A percentile compares a stretch with the other conserved stretches of the same genome.
Evolutionary conservation across 2,797 vertebrate genomes (phyloP).

Genomic region (Lagodon rhomboides): DNA sequence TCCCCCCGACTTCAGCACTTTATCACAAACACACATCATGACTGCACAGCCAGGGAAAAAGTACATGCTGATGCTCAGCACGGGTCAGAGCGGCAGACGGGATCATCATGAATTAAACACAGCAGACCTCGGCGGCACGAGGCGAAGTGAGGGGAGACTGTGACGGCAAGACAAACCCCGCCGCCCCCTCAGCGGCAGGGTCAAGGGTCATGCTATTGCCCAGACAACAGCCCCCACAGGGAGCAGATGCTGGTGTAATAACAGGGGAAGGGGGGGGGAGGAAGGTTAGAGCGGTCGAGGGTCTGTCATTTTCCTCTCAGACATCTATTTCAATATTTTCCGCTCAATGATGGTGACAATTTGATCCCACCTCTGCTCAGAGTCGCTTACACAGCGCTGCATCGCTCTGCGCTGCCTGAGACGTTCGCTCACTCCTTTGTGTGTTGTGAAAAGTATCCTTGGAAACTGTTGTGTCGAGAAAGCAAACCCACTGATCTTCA

Average conservation of each 20-base stretch:
- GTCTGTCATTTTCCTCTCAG: conserved; percentile 20
- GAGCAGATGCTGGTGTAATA: conserved; percentile 51
- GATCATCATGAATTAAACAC: conserved; percentile 67
- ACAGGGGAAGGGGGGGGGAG: background rate
- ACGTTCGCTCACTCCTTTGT: conserved; percentile 56
- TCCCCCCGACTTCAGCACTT: conserved; percentile 47
- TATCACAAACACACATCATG: conserved; percentile 15
- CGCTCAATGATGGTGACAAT: conserved; percentile 29
- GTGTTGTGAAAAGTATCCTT: conserved; percentile 73
- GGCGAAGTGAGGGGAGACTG: conserved; percentile 10
- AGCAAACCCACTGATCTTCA: conserved; percentile 61
- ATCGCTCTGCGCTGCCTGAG: conserved; percentile 43
- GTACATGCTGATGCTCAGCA: conserved; percentile 32
- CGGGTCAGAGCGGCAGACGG: conserved; percentile 53
- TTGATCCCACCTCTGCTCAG: conserved; percentile 55
- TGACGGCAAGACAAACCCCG: conserved; percentile 10
- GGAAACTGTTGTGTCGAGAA: conserved; percentile 74
- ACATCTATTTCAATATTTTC: conserved; percentile 41
- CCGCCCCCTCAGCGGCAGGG: conserved; percentile 27
- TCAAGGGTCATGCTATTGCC: conserved; percentile 55
- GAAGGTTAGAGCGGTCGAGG: conserved; percentile 22
- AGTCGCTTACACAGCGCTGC: conserved; percentile 46
- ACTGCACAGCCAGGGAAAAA: conserved; percentile 36
- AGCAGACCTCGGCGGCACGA: conserved; percentile 24
- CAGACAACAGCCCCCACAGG: conserved; percentile 43